Conservation (phyloP, 2,888 invertebrate genomes). For the Acholoe squamosa region DNA sequence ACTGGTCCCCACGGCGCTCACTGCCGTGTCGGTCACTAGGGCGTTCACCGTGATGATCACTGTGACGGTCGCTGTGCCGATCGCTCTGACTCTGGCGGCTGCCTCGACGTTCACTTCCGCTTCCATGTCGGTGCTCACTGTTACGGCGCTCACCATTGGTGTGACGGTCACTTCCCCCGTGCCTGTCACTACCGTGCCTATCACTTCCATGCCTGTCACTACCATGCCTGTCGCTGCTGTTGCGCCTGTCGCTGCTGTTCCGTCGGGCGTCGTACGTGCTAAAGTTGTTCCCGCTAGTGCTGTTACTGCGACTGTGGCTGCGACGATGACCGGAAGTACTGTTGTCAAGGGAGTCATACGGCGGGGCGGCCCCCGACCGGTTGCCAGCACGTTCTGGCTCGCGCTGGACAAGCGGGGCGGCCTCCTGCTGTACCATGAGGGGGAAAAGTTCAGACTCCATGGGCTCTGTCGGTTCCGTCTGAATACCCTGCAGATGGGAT, state of each 20-base stretch:
- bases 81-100: slow-evolving; percentile 21
- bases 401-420: slow-evolving; percentile 40
- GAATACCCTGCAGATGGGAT: slow-evolving; percentile 26
- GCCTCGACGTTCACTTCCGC: neutral
- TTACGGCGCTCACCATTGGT: neutral
- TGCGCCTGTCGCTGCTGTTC: slow-evolving; percentile 19
- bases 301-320: slow-evolving; percentile 52
- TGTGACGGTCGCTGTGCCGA: slow-evolving; percentile 52
- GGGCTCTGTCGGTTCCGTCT: no score
- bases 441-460: slow-evolving; percentile 45
- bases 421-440: slow-evolving; percentile 40
- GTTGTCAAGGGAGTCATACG: slow-evolving; percentile 7
- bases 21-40: slow-evolving; percentile 16
- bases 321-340: slow-evolving; percentile 6
- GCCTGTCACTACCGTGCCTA: slow-evolving; percentile 8
- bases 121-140: slow-evolving; percentile 16
- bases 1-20: slow-evolving; percentile 41
- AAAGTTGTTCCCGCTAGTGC: neutral
- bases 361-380: neutral
- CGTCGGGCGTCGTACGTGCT: slow-evolving; percentile 36
- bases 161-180: neutral
- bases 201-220: neutral
- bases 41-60: neutral
- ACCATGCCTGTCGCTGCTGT: neutral
- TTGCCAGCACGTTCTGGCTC: slow-evolving; percentile 20